phyloP scores from a whole-genome alignment of 2,113 vertebrate species.

The Nansenia antarctica region DNA sequence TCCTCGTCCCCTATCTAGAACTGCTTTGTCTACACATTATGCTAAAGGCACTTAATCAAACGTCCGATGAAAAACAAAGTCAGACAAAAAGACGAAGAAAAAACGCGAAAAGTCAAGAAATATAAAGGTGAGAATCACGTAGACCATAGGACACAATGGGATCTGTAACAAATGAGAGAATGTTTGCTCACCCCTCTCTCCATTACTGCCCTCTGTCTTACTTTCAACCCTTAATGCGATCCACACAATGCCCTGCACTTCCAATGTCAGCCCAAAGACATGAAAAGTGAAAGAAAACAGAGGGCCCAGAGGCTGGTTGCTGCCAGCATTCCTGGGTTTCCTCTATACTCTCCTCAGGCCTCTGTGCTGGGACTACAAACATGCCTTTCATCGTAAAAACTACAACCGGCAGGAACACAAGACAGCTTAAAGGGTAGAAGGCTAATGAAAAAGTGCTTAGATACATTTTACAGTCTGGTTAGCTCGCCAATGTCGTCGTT shows the following conservation, averaged over 20 bases:
- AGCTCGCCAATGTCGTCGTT: conserved; percentile 70
- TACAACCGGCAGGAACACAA: conserved; percentile 35
- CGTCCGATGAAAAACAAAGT: conserved; percentile 30
- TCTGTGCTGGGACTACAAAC: conserved; percentile 21
- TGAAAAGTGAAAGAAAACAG: not conserved
- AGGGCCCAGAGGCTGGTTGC: conserved; percentile 5
- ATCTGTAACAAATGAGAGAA: conserved; percentile 42
- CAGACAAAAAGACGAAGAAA: conserved; percentile 4
- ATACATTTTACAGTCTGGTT: conserved; percentile 81
- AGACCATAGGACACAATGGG: conserved; percentile 54
- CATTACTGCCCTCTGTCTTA: too few relatives aligned
- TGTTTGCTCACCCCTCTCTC: conserved; percentile 40
- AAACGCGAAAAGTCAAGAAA: conserved; percentile 61
- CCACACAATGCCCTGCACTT: conserved; percentile 56
- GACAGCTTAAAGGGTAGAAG: conserved; percentile 65
- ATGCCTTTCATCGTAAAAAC: conserved; percentile 13
- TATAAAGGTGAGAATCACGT: conserved; percentile 69
- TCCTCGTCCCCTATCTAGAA: conserved; percentile 68
- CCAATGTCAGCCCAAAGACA: conserved; percentile 20
- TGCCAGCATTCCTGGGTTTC: conserved; percentile 18
- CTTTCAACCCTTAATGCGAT: conserved; percentile 58
- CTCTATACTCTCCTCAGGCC: not conserved
- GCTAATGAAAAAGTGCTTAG: conserved; percentile 47
- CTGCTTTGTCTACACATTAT: conserved; percentile 65
- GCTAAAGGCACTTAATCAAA: conserved; percentile 92